Base-by-base conservation (phyloP, 2,888 invertebrate species). In the Entomobrya multifasciata region DNA sequence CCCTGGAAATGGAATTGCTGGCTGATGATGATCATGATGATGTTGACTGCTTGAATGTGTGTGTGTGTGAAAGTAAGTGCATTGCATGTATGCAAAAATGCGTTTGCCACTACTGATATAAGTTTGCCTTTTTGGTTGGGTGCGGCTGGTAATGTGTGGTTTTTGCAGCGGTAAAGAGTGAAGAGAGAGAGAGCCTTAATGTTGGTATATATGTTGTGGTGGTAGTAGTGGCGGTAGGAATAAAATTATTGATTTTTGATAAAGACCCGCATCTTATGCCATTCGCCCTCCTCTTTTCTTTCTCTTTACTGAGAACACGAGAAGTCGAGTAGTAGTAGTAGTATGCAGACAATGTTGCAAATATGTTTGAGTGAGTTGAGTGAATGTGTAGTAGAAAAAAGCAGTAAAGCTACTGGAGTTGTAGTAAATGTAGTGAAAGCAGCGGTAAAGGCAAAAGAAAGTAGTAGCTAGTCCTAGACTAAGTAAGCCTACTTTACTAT, bases 231-330 rank as follows among this genome's bases (percentile, higher is more conserved):
- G n/a, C n/a, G n/a, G n/a, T 79, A 78, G 79, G 85, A 85, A 79
- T 85, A 85, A 85, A 85, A 85, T 85, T 85, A 85, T 85, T 85
- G 85, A 85, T 85, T 85, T 85, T 85, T 85, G 85, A 85, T 85
- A 85, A 85, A 85, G 85, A 85, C 85, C 85, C 85, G 85, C 85
- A 85, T 85, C 85, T 85, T 85, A 85, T 85, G 79, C 85, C 79
- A 72, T 85, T 85, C 72, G 70, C 44, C 49, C 57, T 85, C 78
- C 78, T 85, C 77, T 84, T 83, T 83, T 81, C 81, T 41, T 57
- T 62, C 47, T 72, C 67, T 10, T 49, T 30, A n/a, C n/a, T n/a
- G n/a, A n/a, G n/a, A n/a, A n/a, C n/a, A n/a, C n/a, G n/a, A n/a
- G n/a, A n/a, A n/a, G n/a, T n/a, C n/a, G n/a, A n/a, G n/a, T n/a